Percentiles rank a stretch among this genome's conserved stretches.
Evolutionary conservation across 2,888 invertebrate species (phyloP).

Genomic region (Meta bourneti): DNA sequence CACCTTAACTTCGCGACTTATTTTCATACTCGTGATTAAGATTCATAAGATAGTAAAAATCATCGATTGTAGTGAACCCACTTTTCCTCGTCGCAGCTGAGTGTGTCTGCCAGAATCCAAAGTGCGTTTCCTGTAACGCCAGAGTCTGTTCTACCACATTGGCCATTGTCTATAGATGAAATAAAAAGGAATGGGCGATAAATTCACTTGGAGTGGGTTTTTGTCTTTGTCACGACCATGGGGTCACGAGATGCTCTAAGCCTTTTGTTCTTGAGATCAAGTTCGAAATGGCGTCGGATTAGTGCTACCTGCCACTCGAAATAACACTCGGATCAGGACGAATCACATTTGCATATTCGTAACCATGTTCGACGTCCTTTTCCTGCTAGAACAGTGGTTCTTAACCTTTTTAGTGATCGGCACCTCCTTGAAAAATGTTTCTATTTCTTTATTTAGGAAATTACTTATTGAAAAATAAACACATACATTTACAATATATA

Average conservation of each 20-base stretch:
- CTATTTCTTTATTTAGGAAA: too few relatives aligned
- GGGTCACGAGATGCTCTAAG: neutral
- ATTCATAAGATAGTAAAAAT: slow-evolving; percentile 28
- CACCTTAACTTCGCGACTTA: slow-evolving; percentile 7
- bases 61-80: slow-evolving; percentile 38
- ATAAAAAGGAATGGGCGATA: neutral
- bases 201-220: neutral
- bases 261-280: neutral
- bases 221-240: neutral
- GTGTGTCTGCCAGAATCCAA: slow-evolving; percentile 46
- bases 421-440: too few relatives aligned
- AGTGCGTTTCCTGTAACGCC: slow-evolving; percentile 29
- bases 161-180: neutral
- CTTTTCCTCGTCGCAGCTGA: slow-evolving; percentile 15
- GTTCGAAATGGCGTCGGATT: neutral
- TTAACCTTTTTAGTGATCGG: too few relatives aligned
- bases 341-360: neutral
- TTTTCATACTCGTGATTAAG: slow-evolving; percentile 31
- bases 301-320: neutral
- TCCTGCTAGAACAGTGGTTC: neutral
- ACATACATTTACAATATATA: too few relatives aligned
- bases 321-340: neutral
- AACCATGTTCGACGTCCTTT: neutral
- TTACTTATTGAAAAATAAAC: too few relatives aligned
- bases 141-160: slow-evolving; percentile 10